phyloP scores from a whole-genome alignment of 2,888 invertebrate species.

The Apamea epomidion region DNA sequence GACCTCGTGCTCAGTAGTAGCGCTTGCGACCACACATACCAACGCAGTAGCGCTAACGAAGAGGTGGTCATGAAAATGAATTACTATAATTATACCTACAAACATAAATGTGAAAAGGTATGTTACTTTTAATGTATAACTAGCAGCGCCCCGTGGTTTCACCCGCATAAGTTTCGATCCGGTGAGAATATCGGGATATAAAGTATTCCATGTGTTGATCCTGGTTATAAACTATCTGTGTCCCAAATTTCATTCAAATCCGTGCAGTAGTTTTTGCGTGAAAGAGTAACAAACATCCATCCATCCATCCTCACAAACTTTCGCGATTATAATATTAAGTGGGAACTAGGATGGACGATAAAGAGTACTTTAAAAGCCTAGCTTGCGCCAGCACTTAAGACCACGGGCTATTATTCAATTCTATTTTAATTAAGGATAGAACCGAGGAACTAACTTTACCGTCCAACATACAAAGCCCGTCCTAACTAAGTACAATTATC shows the following conservation, averaged over 20 bases:
- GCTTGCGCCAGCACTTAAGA: not conserved
- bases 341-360: not conserved
- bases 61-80: too few species aligned
- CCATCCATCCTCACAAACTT: too few species aligned
- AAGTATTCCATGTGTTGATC: too few species aligned
- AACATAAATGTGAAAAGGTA: not conserved
- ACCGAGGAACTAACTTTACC: not conserved
- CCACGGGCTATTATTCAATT: not conserved
- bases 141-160: too few species aligned
- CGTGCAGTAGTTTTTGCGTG: too few species aligned
- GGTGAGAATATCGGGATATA: too few species aligned
- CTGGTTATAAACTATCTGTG: too few species aligned
- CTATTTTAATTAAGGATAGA: conserved; percentile 5
- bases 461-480: not conserved
- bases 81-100: not conserved
- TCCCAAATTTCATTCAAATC: too few species aligned
- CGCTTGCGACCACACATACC: too few species aligned
- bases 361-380: not conserved
- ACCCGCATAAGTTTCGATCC: too few species aligned
- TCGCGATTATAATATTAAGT: too few species aligned
- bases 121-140: not conserved
- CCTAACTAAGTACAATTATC: conserved; percentile 46
- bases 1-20: not conserved
- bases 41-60: not conserved
- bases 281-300: too few species aligned